Evolutionary conservation across 2,113 vertebrate genomes (phyloP).

Genomic region (Jacana jacana): DNA sequence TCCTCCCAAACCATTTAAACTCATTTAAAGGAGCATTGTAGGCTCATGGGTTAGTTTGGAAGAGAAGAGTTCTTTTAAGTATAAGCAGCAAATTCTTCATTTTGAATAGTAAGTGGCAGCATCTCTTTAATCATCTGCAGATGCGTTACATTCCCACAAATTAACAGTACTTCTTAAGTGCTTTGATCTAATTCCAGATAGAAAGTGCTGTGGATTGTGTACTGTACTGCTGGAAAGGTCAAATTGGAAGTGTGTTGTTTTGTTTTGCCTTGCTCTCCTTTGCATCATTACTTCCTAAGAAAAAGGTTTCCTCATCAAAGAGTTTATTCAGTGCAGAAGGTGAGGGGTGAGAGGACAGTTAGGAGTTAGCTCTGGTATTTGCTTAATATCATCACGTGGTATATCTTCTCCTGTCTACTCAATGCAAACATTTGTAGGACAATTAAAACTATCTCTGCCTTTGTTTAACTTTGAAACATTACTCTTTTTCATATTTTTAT

Average conservation of each 20-base stretch:
- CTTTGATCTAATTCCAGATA: conserved; percentile 1
- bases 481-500: neutral
- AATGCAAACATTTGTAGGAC: neutral
- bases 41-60: neutral
- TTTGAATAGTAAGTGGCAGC: neutral
- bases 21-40: neutral
- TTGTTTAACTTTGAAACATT: neutral
- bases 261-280: neutral
- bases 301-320: neutral
- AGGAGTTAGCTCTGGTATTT: neutral
- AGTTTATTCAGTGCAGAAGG: neutral
- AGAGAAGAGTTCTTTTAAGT: neutral
- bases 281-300: neutral
- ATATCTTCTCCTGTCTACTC: neutral
- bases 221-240: neutral
- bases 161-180: neutral
- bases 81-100: neutral
- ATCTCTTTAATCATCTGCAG: conserved; percentile 2
- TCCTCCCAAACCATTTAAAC: neutral
- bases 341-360: neutral
- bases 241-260: neutral
- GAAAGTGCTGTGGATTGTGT: neutral
- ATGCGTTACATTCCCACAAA: neutral
- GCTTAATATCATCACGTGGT: neutral
- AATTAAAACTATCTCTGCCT: neutral